phyloP scores from a whole-genome alignment of 2,797 vertebrate species.

The Tokudaia tokunoshimensis region DNA sequence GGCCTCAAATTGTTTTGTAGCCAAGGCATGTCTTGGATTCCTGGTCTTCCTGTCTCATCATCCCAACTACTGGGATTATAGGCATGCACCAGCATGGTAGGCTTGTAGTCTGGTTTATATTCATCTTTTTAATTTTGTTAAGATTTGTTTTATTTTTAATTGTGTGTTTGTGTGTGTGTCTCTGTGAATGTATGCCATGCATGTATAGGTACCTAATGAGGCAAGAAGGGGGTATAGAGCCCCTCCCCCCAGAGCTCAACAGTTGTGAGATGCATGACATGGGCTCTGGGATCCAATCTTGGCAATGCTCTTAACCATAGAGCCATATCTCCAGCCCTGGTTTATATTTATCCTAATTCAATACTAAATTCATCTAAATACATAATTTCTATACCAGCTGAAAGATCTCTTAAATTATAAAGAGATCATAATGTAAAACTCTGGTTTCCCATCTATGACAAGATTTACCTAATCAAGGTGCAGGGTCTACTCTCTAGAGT shows the following conservation, averaged over 20 bases:
- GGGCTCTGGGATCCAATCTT: neutral
- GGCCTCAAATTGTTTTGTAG: neutral
- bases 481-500: neutral
- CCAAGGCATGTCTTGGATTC: neutral
- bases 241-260: neutral
- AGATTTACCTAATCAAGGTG: neutral
- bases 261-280: neutral
- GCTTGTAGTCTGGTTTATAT: neutral
- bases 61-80: neutral
- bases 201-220: neutral
- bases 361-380: neutral
- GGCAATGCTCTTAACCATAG: neutral
- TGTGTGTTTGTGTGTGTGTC: neutral
- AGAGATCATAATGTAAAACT: slow-evolving; percentile 24
- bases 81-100: neutral
- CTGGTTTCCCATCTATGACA: neutral
- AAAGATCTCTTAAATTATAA: slow-evolving; percentile 31
- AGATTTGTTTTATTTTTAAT: neutral
- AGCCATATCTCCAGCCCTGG: neutral
- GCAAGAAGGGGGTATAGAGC: neutral
- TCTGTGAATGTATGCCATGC: too few species aligned
- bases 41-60: neutral
- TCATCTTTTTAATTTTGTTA: neutral
- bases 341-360: neutral
- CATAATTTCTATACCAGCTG: neutral